Base-by-base conservation (phyloP, 2,888 invertebrate genomes). In the Sesia apiformis region DNA sequence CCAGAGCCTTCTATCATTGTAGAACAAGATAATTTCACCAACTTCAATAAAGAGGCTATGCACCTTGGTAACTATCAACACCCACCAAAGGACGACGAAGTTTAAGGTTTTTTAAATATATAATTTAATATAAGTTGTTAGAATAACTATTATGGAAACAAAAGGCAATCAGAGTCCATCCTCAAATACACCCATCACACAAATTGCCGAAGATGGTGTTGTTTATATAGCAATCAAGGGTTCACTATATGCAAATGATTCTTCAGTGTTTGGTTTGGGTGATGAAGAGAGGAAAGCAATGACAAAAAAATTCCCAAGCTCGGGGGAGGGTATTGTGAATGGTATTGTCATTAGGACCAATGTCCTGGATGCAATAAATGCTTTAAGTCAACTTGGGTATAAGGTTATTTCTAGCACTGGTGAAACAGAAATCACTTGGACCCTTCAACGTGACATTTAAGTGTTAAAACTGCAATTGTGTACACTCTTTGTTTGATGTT, bases 351-450 rank as follows among this genome's bases (percentile, higher is more conserved):
- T 96, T 52, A 93, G 93, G 83, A 92, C 92, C 55, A 85, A 93
- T 69, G 94, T 95, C 39, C 78, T 96, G 61, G 81, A 90, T 61
- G 91, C 94, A 64, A 91, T 96, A 55, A 96, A 96, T 75, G 91
- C 94, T 49, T 83, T 96, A 64, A 92, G 93, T 56, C 93, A 94
- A 77, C 90, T 96, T 62, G 95, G 95, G 56, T 96, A 96, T 77
- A 93, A 92, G 74, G 93, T 96, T 51, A 85, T 95, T 60, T 92
- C 93, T 68, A 94, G 93, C 76, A 94, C 95, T 60, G 96, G 96
- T 8, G 96, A 96, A 74, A 90, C 93, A 38, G 96, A 96, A 84
- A 93, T 94, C 66, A 93, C 94, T 64, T 96, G 96, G 96, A 96
- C 96, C 51, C 89, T 96, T 84, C 94, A 94, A 74, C 92, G 95